A percentile compares a stretch with the other conserved stretches of the same genome.
Evolutionary conservation across 2,113 vertebrate genomes (phyloP).

Genomic region (Atherinomorus stipes): DNA sequence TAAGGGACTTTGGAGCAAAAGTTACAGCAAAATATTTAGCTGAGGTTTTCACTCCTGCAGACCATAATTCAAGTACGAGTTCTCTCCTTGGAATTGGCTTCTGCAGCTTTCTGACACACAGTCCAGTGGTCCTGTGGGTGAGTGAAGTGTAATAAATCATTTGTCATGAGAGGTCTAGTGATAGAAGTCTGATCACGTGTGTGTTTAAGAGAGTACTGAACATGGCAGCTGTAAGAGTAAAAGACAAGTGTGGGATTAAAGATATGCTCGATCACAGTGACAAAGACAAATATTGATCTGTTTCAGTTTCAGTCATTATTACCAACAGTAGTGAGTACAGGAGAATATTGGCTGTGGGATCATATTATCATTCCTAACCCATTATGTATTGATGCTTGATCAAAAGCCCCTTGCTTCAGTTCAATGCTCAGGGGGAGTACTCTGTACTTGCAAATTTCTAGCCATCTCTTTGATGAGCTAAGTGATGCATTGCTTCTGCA

Average conservation of each 20-base stretch:
- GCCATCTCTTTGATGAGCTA: too few species aligned
- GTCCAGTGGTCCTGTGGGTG: background rate
- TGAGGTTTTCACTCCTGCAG: background rate
- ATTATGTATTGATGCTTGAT: too few species aligned
- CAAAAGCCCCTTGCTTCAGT: too few species aligned
- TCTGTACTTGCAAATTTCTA: too few species aligned
- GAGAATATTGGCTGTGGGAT: background rate
- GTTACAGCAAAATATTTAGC: background rate
- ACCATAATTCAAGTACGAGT: background rate
- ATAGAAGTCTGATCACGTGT: background rate
- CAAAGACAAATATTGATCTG: conserved; percentile 34
- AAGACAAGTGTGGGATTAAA: conserved; percentile 18
- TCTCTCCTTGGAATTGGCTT: background rate
- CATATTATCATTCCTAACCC: too few species aligned
- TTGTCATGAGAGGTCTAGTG: background rate
- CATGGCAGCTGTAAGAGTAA: background rate
- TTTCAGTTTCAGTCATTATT: conserved; percentile 11
- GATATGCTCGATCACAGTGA: conserved; percentile 31
- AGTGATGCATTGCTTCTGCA: too few species aligned
- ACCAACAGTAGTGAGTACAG: background rate
- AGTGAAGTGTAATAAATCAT: conserved; percentile 20
- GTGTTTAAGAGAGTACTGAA: background rate
- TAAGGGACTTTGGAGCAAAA: background rate
- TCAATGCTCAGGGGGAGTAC: too few species aligned
- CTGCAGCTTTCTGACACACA: background rate